Evolutionary conservation across 2,888 invertebrate species (phyloP).

Genomic region (Mythimna albipuncta): DNA sequence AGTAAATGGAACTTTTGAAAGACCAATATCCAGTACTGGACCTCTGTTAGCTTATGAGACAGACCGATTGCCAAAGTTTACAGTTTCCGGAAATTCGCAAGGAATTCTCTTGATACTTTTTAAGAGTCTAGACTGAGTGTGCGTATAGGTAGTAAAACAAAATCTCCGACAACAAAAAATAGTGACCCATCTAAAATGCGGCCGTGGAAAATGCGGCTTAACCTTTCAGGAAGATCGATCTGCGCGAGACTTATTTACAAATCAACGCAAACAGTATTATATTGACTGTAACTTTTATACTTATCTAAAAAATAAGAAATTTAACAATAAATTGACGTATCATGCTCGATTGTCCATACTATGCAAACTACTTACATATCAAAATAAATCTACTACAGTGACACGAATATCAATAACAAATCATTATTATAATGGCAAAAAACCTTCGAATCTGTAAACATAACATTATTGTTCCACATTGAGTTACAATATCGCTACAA

Average conservation of each 20-base stretch:
- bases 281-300: not conserved
- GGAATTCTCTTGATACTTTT: not conserved
- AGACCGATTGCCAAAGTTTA: conserved; percentile 3
- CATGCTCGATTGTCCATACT: not conserved
- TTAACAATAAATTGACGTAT: not conserved
- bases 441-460: conserved; percentile 17
- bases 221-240: not conserved
- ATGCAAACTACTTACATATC: not conserved
- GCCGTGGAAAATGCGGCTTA: not conserved
- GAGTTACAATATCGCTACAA: conserved; percentile 12
- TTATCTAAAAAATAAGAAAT: not conserved
- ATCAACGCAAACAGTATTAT: not conserved
- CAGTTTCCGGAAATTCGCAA: not conserved
- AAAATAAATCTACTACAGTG: not conserved
- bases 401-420: not conserved
- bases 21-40: not conserved
- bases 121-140: not conserved
- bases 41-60: not conserved
- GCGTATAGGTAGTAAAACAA: not conserved
- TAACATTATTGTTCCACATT: conserved; percentile 1
- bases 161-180: too few species aligned
- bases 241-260: not conserved
- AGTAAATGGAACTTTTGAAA: not conserved
- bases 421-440: not conserved
- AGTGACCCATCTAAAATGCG: not conserved